Evolutionary conservation across 2,888 invertebrate species (phyloP), one percentile per base, ranked within the genome.

Genomic region (Smittia aterrima): DNA sequence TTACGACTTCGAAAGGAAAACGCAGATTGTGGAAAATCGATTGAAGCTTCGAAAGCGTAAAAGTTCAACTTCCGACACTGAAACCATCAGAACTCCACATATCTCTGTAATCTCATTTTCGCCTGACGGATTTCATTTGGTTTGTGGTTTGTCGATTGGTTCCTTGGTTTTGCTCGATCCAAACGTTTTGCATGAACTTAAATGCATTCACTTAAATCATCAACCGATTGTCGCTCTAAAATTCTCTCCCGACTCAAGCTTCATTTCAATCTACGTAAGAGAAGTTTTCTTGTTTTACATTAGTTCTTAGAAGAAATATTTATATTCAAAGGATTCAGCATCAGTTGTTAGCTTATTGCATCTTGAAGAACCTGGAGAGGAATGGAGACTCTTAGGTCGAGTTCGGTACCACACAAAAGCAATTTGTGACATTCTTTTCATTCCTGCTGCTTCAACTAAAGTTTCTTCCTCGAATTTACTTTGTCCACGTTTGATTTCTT

Each of bases 351-450:
- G 84, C 76, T 83, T 88, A 1, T 84, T 85, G 77, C 82, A 82
- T 76, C 85, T 84, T 76, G 78, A 32, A 3, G 4, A 32, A 32
- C 53, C 32, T 32, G 32, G 32, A 32, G 68, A 79, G 0, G 77
- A 76, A 3, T 90, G 89, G 89, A 76, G 77, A 0, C 86, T 86
- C 76, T 75, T 87, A 24, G 90, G 88, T 11, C 89, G 89, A 79
- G 85, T 87, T 76, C 83, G 87, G 66, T 84, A 87, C 0, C 90
- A 91, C 79, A 86, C 85, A 77, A 85, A 86, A 75, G 82, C 85
- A 0, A 85, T 91, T 47, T 83, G 82, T 0, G 83, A 86, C 27
- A 79, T 90, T 1, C 80, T 86, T 76, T 90, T 90, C 78, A 80
- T 85, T 38, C 38, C 71, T 20, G 1, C 32, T 13, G 27, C 32